Base-by-base conservation (phyloP, 2,113 vertebrate species). In the Balaeniceps rex region DNA sequence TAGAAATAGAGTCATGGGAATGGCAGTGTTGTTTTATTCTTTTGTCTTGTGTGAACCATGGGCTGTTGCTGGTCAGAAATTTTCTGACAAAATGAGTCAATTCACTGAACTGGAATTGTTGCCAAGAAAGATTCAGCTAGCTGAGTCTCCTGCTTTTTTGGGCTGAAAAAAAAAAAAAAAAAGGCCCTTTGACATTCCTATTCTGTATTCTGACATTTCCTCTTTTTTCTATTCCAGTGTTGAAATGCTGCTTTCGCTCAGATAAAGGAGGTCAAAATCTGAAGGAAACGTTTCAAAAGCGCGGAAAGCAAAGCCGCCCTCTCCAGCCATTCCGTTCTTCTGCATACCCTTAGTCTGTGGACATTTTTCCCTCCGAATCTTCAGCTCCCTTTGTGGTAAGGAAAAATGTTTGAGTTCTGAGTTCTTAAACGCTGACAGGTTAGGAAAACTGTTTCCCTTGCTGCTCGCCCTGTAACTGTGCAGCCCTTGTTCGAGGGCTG, bases 401-500 rank as follows among this genome's bases (percentile, higher is more conserved):
- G 63, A 88, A 96, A 97, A 95, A 92, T 83, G 60, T 92, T 93
- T 80, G 75, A 76, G 40, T 82, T 94, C 79, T 80, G 75, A 76
- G 40, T 82, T 94, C 79, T 83, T 76, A 88, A 90, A 83, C 0
- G 36, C 83, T 92, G 91, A 65, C 92, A 92, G 93, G 86, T 95
- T 88, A 95, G 88, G 93, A 76, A 95, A 96, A 86, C 83, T 90
- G 88, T 95, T 96, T 96, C 83, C 85, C 86, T 95, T 86, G 71
- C 54, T 57, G 85, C 88, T 90, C 66, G 22, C 38, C 49, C 71
- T 34, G 4, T 64, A 70, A 83, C 86, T 96, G 75, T 90, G 90
- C 75, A 80, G 86, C 54, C 77, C 90, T 90, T 96, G 93, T 92
- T 80, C 11, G 16, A 36, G 69, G 72, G 19, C 31, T 19, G 46